A percentile compares a stretch with the other conserved stretches of the same genome.
Conservation (phyloP, 2,113 vertebrate genomes). For the Pituophis catenifer region DNA sequence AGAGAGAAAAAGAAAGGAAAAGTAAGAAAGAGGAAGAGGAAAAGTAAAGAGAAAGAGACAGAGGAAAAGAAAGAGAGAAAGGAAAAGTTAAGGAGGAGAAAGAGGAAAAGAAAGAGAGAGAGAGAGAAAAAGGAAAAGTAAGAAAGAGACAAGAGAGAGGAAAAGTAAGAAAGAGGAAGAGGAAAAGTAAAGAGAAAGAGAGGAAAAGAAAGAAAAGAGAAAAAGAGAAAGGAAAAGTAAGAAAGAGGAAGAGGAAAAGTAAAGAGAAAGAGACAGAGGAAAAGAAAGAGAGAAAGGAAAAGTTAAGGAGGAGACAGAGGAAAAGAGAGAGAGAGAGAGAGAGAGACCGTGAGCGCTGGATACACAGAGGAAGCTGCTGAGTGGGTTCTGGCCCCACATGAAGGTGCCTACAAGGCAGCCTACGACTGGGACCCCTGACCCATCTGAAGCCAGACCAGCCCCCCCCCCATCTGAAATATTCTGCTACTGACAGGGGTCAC, state of each 20-base stretch:
- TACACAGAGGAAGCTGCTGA: not conserved
- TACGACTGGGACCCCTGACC: rapidly evolving
- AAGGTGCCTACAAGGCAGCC: rapidly evolving
- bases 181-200: too few species aligned
- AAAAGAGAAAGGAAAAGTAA: not conserved
- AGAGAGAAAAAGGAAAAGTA: too few species aligned
- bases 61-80: not conserved
- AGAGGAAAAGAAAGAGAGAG: too few species aligned
- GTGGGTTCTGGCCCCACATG: not conserved
- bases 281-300: not conserved
- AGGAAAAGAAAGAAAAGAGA: not conserved
- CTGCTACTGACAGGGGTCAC: too few species aligned
- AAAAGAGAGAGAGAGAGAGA: not conserved
- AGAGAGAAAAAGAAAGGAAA: rapidly evolving
- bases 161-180: too few species aligned
- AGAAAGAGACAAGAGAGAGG: too few species aligned
- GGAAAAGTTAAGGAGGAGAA: too few species aligned
- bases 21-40: not conserved
- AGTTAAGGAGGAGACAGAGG: too few species aligned
- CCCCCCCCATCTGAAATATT: not conserved
- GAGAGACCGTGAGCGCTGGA: not conserved
- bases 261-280: too few species aligned
- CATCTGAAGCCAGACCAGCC: not conserved
- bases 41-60: too few species aligned
- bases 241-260: too few species aligned